A percentile compares a stretch with the other conserved stretches of the same genome.
Conservation (phyloP, 2,113 vertebrate genomes). For the Pedetes capensis region DNA sequence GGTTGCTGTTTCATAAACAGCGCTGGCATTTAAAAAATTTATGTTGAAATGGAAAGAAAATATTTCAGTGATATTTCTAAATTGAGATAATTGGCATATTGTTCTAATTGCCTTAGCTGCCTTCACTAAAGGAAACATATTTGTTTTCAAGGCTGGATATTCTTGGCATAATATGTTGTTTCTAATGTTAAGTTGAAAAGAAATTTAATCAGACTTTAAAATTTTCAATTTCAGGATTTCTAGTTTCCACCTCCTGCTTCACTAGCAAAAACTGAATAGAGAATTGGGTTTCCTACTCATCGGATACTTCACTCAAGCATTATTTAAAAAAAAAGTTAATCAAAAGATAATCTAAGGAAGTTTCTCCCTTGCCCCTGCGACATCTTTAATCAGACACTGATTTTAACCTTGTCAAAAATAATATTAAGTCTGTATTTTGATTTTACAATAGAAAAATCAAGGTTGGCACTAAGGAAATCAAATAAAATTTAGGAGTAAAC, state of each 20-base stretch:
- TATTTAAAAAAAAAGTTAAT: neutral
- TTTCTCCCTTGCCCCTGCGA: neutral
- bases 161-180: slow-evolving; percentile 44
- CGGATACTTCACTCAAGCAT: neutral
- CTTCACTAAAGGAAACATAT: slow-evolving; percentile 41
- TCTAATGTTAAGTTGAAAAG: slow-evolving; percentile 21
- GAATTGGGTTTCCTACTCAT: slow-evolving; percentile 9
- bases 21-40: neutral
- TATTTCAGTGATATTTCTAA: slow-evolving; percentile 47
- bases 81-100: neutral
- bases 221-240: slow-evolving; percentile 44
- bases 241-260: slow-evolving; percentile 12
- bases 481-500: neutral
- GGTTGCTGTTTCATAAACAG: slow-evolving; percentile 6
- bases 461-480: neutral
- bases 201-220: slow-evolving; percentile 48
- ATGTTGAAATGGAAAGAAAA: neutral
- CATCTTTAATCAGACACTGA: neutral
- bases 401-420: slow-evolving; percentile 4
- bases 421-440: neutral
- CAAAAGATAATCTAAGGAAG: neutral
- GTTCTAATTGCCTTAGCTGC: slow-evolving; percentile 38
- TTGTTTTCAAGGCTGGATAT: slow-evolving; percentile 34
- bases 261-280: slow-evolving; percentile 31
- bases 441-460: slow-evolving; percentile 45